Evolutionary conservation across 2,888 invertebrate species (phyloP).

Genomic region (Phyto melanocephala): DNA sequence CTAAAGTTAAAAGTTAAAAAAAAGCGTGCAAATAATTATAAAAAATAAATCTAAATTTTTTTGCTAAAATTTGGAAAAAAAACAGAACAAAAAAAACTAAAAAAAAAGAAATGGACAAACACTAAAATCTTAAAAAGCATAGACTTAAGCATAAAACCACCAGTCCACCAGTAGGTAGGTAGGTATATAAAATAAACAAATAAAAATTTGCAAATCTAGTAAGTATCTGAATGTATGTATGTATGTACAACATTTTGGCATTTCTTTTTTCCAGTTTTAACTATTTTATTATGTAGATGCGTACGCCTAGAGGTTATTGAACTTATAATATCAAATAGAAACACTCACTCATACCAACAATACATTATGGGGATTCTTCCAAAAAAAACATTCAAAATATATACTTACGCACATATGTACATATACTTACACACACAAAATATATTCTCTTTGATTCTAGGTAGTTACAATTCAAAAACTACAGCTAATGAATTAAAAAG

Average conservation of each 20-base stretch:
- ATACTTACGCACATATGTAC: not conserved
- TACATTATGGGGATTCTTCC: slow-evolving; percentile 30
- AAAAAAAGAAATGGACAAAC: not conserved
- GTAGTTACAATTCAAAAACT: not conserved
- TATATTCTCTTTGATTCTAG: not conserved
- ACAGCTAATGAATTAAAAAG: slow-evolving; percentile 14
- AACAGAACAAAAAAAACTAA: not conserved
- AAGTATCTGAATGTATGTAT: slow-evolving; percentile 3
- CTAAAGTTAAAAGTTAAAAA: not conserved
- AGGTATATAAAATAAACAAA: not conserved
- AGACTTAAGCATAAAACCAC: not conserved
- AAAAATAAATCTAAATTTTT: not conserved
- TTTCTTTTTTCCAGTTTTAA: slow-evolving; percentile 12
- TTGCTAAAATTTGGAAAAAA: not conserved
- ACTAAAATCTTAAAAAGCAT: not conserved
- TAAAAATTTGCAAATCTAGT: slow-evolving; percentile 4
- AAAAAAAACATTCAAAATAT: slow-evolving; percentile 31
- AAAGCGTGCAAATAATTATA: slow-evolving; percentile 12
- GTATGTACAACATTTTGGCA: not conserved
- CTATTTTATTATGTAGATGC: slow-evolving; percentile 45
- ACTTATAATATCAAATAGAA: slow-evolving; percentile 28
- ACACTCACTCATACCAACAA: not conserved
- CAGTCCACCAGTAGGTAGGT: not conserved
- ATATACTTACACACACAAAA: not conserved
- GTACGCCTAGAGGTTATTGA: slow-evolving; percentile 56